These are phyloP conservation scores for Harmothoe impar DNA, from an alignment of 2,888 invertebrate species.

Conservation along the genomic window DNA sequence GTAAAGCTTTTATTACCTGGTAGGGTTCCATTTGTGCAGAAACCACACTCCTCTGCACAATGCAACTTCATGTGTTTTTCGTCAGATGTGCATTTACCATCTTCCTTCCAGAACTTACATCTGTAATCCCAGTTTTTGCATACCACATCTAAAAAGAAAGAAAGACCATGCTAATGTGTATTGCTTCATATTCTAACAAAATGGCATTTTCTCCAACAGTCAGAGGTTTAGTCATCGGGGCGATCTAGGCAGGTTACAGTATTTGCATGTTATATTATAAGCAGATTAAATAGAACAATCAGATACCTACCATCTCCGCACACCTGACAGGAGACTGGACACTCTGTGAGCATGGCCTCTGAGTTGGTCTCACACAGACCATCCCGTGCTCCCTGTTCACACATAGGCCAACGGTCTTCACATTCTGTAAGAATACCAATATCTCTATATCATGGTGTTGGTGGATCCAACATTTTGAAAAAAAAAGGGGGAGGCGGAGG, in stretches of 20 bases:
- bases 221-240: too few species aligned
- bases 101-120: slow-evolving; percentile 5
- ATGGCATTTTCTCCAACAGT: too few species aligned
- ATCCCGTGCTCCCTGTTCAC: not conserved
- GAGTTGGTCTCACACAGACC: slow-evolving; percentile 45
- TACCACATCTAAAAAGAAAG: not conserved
- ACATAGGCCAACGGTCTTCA: slow-evolving; percentile 26
- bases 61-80: slow-evolving; percentile 33
- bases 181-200: too few species aligned
- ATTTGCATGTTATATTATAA: too few species aligned
- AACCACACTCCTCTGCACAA: slow-evolving; percentile 17
- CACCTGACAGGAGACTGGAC: slow-evolving; percentile 35
- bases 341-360: slow-evolving; percentile 44
- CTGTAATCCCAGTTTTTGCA: slow-evolving; percentile 50
- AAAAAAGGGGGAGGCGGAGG: too few species aligned
- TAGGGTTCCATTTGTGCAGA: slow-evolving; percentile 5
- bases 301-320: slow-evolving; percentile 40
- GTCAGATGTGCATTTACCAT: not conserved
- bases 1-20: slow-evolving; percentile 13
- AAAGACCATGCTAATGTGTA: not conserved
- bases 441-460: not conserved
- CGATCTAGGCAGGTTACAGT: too few species aligned
- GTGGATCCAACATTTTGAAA: too few species aligned
- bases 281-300: too few species aligned
- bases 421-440: slow-evolving; percentile 31